Base-by-base conservation (phyloP, 2,888 invertebrate species). In the Mythimna albipuncta region DNA sequence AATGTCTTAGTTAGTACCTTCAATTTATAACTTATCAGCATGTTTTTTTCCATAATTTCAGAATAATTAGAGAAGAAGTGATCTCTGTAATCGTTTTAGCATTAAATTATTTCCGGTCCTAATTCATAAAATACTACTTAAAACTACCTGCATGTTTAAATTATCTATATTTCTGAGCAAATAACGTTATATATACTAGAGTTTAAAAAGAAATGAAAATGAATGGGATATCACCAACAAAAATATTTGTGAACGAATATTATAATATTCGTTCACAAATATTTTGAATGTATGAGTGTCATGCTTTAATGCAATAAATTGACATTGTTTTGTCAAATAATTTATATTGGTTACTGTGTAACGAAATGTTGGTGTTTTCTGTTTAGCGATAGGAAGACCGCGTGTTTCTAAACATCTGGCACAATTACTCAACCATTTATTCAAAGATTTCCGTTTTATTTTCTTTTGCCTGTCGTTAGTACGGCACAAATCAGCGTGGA, bases 261-360 rank as follows among this genome's bases (percentile, higher is more conserved):
- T 21, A 4, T 52, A 62, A 26, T 32, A 32, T 32, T 32, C 32
- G 32, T 32, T 32, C 5, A 32, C 32, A 32, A 32, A 32, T 32
- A 32, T 32, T 32, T 32, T 2, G 35, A 63, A 62, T 55, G 32
- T 44, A 38, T 7, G 32, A 50, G 59, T 54, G 54, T 32, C 41
- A 26, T 9, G 10, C 5, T 59, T 52, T 54, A 38, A 32, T 63
- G n/a, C 16, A 16, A 64, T 44, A 61, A 38, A 55, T 68, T 68
- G 64, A 35, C 61, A 38, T 44, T 62, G 1, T 35, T 21, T 52
- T 54, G 58, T 68, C 58, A 68, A 64, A 35, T 16, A 44, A 63
- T 41, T 58, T 57, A 58, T 47, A 81, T 67, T 66, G 52, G 79
- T 79, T 79, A 81, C 78, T 79, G 59, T 80, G 78, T 78, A 75